Evolutionary conservation across 2,888 invertebrate species (phyloP), one percentile per base, ranked within the genome.

Genomic region (Epistrophe grossulariae): DNA sequence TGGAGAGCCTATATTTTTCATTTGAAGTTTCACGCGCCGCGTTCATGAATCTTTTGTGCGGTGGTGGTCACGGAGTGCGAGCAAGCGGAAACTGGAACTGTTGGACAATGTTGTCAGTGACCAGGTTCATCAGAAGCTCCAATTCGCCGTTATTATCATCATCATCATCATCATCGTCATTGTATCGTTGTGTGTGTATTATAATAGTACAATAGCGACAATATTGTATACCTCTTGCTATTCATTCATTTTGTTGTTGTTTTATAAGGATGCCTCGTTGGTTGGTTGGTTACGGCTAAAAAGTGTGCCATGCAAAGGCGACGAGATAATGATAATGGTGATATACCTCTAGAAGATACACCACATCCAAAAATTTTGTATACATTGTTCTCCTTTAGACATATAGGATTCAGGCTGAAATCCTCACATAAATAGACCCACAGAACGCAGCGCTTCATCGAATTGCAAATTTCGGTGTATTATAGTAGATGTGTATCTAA

Each of bases 31-130:
- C 28, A 52, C 72, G 70, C 55, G 48, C n/a, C 73, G 64, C 73
- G 70, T 74, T 79, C 68, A 73, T 85, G 85, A 73, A 71, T 79
- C 79, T 87, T 87, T 84, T 79, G 55, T 79, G 74, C 11, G 71
- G 62, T 66, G 64, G 24, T 71, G 83, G 79, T 79, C 83, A 83
- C 38, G 45, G 28, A 77, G 66, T 60, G 60, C 60, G 50, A 40
- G 19, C 60, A 52, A 70, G 19, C 68, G 55, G 72, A 68, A 81
- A 52, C 52, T 52, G 55, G 45, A 68, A 81, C 73, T 85, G 55
- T 71, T 72, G 79, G 79, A 79, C 83, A 83, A 83, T 79, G 79
- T 87, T 87, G 82, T 71, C 83, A 79, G 50, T 79, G 79, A 71
- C 79, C 72, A 76, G 70, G 72, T 83, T 79, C 79, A 71, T 85